Evolutionary conservation across 2,797 vertebrate species (phyloP), one percentile per base, ranked within the genome.

Genomic region (Harpagifer antarcticus): DNA sequence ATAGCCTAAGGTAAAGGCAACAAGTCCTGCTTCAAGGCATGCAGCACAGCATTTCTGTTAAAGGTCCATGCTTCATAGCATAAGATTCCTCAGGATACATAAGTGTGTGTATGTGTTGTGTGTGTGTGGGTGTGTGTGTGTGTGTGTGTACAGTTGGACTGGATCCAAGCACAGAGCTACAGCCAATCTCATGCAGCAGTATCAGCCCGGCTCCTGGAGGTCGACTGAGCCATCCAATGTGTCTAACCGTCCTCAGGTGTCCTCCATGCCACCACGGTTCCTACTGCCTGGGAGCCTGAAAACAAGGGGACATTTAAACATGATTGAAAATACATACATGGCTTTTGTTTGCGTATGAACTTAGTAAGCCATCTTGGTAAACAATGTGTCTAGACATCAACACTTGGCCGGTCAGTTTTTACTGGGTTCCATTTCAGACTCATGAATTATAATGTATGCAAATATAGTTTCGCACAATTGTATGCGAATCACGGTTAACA

Each of bases 201-300:
- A 47, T 88, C 67, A 83, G 69, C 68, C 74, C 6, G 61, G 79
- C 79, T 89, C 75, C 83, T 64, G 75, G 72, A 72, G 82, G 62
- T 74, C 60, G 54, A 78, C 76, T 59, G 77, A 79, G 82, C 79
- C 87, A 65, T 88, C 86, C 75, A 52, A 77, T 72, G 74, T 64
- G 65, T 82, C 72, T 49, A 76, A n/a, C 55, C 16, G 77, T 81
- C 71, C 72, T 90, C 88, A 92, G 80, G 85, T 89, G 83, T 89
- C 86, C 88, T 86, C 91, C 88, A 92, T 92, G 78, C 86, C 84
- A 75, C 73, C 72, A 45, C 9, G 11, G 53, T 40, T 76, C 59
- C 23, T 64, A 74, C 23, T 48, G 77, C 48, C 47, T 17, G 37
- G n/a, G 49, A 66, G 40, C 74, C 93, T 93, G 71, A 31, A 80